phyloP scores from a whole-genome alignment of 1,140 invertebrate species.

The Temnothorax curvispinosus region DNA sequence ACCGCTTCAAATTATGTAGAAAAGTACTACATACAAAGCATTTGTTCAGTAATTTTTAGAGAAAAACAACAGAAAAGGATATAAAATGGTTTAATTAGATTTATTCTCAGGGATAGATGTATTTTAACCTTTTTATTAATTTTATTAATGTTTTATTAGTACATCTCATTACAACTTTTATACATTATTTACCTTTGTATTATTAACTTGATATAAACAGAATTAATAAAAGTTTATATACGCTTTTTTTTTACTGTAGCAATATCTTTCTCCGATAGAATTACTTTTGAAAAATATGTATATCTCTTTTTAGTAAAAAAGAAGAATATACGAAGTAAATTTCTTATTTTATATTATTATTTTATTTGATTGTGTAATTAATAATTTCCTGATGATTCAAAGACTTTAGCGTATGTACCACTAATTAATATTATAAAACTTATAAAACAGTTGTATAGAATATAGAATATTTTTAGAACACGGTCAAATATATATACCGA shows the following conservation, averaged over 20 bases:
- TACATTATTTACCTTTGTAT: neutral
- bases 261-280: neutral
- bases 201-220: neutral
- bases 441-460: neutral
- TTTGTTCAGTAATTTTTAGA: neutral
- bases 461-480: neutral
- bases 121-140: neutral
- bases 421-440: constrained; percentile 1
- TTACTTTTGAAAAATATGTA: neutral
- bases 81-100: neutral
- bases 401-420: neutral
- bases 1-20: neutral
- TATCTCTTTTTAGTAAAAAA: neutral
- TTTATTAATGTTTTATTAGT: constrained; percentile 12
- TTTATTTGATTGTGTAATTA: neutral
- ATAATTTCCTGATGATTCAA: neutral
- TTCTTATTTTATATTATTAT: neutral
- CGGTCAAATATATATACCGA: neutral
- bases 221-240: neutral
- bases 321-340: neutral
- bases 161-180: neutral
- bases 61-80: neutral
- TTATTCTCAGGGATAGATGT: neutral
- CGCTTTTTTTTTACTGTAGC: neutral
- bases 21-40: neutral